Evolutionary conservation across 2,888 invertebrate species (phyloP).

Genomic region (Chrysolina oricalcia): DNA sequence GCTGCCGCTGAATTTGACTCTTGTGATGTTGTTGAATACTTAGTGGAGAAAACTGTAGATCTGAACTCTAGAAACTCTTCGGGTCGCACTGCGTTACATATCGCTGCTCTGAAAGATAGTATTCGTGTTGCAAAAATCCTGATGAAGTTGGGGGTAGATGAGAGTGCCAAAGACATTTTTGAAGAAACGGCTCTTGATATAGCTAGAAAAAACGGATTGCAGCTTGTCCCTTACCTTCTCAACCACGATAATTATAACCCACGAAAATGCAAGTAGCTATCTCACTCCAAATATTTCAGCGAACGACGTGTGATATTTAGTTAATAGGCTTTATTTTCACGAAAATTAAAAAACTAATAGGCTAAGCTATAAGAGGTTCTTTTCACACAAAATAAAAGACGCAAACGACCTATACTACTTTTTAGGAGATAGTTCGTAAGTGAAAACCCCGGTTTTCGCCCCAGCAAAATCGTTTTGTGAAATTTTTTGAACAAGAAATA

Average conservation of each 20-base stretch:
- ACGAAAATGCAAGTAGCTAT: not conserved
- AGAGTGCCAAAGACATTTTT: not conserved
- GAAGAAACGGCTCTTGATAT: not conserved
- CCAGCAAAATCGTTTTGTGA: no score
- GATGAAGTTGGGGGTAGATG: not conserved
- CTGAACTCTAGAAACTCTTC: not conserved
- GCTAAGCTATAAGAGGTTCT: no score
- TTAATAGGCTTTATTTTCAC: no score
- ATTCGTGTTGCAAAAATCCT: conserved; percentile 7
- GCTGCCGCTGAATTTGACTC: conserved; percentile 3
- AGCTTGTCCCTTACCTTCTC: not conserved
- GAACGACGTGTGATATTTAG: no score
- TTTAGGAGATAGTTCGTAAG: no score
- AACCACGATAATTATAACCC: not conserved
- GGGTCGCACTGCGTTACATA: not conserved
- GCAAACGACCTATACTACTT: no score
- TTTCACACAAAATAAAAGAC: no score
- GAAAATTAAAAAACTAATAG: no score
- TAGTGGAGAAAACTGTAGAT: not conserved
- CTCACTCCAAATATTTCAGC: no score
- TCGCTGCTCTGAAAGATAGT: not conserved
- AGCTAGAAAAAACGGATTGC: not conserved
- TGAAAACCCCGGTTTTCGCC: no score
- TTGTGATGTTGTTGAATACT: not conserved
- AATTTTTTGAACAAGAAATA: no score